phyloP scores from a whole-genome alignment of 2,113 vertebrate genomes.

The Laterallus jamaicensis region DNA sequence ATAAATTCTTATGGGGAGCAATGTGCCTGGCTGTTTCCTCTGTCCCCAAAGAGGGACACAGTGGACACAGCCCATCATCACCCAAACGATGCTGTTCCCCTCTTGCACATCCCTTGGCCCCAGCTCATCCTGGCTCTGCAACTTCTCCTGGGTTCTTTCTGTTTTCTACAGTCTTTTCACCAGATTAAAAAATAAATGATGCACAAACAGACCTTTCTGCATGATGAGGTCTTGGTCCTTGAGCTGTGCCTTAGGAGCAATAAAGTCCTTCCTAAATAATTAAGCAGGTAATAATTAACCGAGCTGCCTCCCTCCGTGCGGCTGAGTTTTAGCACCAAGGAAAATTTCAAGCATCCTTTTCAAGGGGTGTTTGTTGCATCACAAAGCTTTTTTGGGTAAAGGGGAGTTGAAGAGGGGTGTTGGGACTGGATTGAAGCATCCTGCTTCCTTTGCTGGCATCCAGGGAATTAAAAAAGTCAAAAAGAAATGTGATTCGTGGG shows the following conservation, averaged over 20 bases:
- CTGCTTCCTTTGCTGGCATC: background rate
- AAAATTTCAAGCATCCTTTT: background rate
- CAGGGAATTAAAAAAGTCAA: no score
- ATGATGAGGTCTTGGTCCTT: background rate
- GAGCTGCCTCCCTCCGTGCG: fast-evolving
- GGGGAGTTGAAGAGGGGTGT: background rate
- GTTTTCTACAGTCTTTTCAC: background rate
- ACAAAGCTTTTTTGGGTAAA: background rate
- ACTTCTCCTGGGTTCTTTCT: background rate
- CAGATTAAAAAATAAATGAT: background rate
- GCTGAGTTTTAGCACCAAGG: background rate
- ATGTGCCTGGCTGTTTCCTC: background rate
- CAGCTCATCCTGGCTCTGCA: fast-evolving
- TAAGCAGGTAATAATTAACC: background rate
- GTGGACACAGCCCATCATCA: fast-evolving
- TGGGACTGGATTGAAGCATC: background rate
- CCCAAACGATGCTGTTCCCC: fast-evolving
- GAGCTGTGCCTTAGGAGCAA: background rate
- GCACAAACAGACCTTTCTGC: background rate
- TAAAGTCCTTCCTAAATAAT: conserved; percentile 7
- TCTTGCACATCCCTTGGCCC: background rate
- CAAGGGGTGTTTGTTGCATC: fast-evolving
- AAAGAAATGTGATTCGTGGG: background rate
- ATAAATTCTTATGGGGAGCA: background rate
- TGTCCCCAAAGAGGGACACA: background rate